A percentile compares a stretch with the other conserved stretches of the same genome.
These are phyloP conservation scores for Drosophila auraria DNA, from an alignment of 1,140 invertebrate species.

Conservation along the genomic window DNA sequence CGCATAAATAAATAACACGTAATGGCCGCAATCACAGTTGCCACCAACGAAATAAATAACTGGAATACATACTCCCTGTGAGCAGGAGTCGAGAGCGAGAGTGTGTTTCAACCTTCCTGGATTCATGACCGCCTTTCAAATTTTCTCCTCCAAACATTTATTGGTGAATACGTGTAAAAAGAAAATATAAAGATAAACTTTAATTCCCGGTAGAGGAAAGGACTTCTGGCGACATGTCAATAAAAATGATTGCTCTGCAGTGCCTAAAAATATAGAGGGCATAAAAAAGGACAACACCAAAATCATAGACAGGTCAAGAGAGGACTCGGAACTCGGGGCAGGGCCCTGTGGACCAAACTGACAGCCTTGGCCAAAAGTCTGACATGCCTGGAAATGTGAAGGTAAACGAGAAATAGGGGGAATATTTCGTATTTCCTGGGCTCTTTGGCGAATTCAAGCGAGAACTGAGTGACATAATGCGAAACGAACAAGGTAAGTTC, in stretches of 20 bases:
- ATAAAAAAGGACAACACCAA: neutral
- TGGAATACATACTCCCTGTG: neutral
- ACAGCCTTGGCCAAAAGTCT: conserved; percentile 11
- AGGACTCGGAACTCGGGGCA: neutral
- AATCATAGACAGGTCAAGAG: conserved; percentile 27
- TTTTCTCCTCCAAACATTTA: neutral
- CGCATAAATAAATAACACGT: conserved; percentile 49
- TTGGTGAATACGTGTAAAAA: conserved; percentile 9
- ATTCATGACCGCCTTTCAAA: neutral
- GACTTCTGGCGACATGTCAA: conserved; percentile 17
- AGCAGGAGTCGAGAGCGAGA: neutral
- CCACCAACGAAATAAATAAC: neutral
- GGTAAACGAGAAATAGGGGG: too few relatives aligned
- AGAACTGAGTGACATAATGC: neutral
- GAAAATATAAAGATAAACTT: conserved; percentile 9
- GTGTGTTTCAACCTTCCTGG: neutral
- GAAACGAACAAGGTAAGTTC: neutral
- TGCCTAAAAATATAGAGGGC: conserved; percentile 15
- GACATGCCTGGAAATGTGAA: neutral
- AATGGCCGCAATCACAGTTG: neutral
- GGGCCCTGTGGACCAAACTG: conserved; percentile 7
- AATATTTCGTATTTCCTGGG: neutral
- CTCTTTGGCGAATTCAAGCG: conserved; percentile 2
- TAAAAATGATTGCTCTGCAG: conserved; percentile 32
- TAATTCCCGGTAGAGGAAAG: conserved; percentile 3